These are phyloP conservation scores for Anoura caudifer DNA, from an alignment of 2,113 vertebrate genomes.

Conservation along the genomic window DNA sequence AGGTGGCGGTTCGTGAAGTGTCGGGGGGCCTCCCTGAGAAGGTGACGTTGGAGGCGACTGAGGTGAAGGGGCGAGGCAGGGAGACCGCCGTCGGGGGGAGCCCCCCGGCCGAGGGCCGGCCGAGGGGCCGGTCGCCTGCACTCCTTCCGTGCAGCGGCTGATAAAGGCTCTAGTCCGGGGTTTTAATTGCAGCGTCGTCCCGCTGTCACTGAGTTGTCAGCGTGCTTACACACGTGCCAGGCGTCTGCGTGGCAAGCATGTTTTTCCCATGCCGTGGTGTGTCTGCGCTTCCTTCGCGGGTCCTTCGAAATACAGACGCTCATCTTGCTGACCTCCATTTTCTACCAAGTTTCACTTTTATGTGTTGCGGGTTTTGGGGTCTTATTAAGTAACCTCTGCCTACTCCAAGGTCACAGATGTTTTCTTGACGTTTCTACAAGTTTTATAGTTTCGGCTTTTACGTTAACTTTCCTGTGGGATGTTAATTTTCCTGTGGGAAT, in stretches of 20 bases:
- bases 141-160: not conserved
- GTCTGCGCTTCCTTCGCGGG: not conserved
- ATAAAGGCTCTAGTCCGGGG: no score
- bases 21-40: not conserved
- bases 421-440: not conserved
- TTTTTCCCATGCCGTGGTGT: not conserved
- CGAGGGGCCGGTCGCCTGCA: fast-evolving
- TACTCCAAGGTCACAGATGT: not conserved
- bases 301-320: not conserved
- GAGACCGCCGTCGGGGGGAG: fast-evolving
- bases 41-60: not conserved
- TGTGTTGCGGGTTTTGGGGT: not conserved
- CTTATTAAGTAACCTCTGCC: not conserved
- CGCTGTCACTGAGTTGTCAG: no score
- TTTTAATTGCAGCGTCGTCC: not conserved
- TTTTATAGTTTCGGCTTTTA: not conserved
- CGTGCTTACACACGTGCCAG: not conserved
- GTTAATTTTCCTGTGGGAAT: no score
- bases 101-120: no score
- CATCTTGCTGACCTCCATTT: not conserved
- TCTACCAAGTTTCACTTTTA: not conserved
- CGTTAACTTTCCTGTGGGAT: not conserved
- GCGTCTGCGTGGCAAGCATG: not conserved
- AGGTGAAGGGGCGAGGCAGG: not conserved
- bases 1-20: not conserved